Evolutionary conservation across 2,888 invertebrate genomes (phyloP), one percentile per base, ranked within the genome.

Genomic region (Strigamia maritima): DNA sequence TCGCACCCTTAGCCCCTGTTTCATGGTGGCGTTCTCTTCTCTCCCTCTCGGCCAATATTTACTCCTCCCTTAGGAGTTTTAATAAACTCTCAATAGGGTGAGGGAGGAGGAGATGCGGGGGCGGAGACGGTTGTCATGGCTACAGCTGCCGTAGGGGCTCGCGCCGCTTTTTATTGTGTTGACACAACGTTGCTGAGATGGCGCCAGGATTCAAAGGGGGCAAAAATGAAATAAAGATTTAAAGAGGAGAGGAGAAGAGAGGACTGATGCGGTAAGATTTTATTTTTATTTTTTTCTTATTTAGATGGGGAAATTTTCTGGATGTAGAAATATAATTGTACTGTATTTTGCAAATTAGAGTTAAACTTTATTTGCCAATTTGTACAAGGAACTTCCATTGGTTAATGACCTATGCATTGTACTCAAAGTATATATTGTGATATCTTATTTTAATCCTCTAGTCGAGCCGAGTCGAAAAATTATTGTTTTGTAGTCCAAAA

Each of bases 31-130:
- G 60, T 60, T 60, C 22, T 60, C 60, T 60, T 60, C 22, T 60
- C 60, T 24, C 60, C 60, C 60, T 60, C 60, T 60, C 60, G 60
- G 60, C 60, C 60, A 60, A 60, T 60, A 60, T 60, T 60, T 60
- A 60, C 60, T 60, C 60, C 60, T 60, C 60, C 60, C 60, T 60
- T 60, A 60, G 60, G 60, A 60, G 60, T 60, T 60, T 60, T 60
- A 60, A 60, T 60, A 60, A 60, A 60, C 60, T 60, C 60, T 60
- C 60, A 60, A 60, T 60, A 60, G 60, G 60, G 24, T 19, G 24
- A 24, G 24, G 60, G 60, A 60, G 60, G 22, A 6, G 60, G 24
- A 60, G 60, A 60, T 60, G 60, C 60, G 60, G 60, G 60, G 60
- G 60, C 60, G 60, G 60, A 24, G 60, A 60, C 60, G 22, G 60